phyloP scores from a whole-genome alignment of 2,888 invertebrate species.

The Drosophila quinaria region DNA sequence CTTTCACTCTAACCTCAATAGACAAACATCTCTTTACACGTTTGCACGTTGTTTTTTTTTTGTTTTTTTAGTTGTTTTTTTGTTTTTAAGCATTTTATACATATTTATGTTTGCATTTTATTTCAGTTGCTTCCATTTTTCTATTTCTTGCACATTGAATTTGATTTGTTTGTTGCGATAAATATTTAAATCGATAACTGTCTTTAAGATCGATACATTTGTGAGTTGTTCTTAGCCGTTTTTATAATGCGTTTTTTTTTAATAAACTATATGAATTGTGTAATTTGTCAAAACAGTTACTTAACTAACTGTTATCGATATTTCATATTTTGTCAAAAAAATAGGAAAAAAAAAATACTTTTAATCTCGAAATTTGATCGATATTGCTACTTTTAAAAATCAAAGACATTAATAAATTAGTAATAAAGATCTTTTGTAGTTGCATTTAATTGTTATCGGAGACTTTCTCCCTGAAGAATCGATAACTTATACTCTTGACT shows the following conservation, averaged over 20 bases:
- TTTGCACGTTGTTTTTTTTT: background rate
- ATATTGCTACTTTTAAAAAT: background rate
- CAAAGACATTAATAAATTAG: background rate
- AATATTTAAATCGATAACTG: background rate
- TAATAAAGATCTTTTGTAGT: background rate
- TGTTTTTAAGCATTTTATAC: constrained; percentile 18
- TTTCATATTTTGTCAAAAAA: background rate
- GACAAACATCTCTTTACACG: constrained; percentile 15
- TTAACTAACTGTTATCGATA: no score
- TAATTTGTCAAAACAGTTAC: no score
- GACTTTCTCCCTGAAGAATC: background rate
- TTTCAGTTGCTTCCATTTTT: constrained; percentile 7
- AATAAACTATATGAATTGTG: no score
- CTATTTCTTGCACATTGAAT: constrained; percentile 13
- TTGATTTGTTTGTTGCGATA: constrained; percentile 16
- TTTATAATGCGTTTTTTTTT: no score
- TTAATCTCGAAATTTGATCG: background rate
- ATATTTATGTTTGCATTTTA: constrained; percentile 6
- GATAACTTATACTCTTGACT: background rate
- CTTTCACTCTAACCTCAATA: constrained; percentile 40
- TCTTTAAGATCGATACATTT: no score
- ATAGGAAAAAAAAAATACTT: background rate
- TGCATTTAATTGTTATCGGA: background rate
- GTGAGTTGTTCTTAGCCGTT: background rate
- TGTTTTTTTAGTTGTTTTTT: background rate